Evolutionary conservation across 2,888 invertebrate genomes (phyloP).

Genomic region (Pandemis cinnamomeana): DNA sequence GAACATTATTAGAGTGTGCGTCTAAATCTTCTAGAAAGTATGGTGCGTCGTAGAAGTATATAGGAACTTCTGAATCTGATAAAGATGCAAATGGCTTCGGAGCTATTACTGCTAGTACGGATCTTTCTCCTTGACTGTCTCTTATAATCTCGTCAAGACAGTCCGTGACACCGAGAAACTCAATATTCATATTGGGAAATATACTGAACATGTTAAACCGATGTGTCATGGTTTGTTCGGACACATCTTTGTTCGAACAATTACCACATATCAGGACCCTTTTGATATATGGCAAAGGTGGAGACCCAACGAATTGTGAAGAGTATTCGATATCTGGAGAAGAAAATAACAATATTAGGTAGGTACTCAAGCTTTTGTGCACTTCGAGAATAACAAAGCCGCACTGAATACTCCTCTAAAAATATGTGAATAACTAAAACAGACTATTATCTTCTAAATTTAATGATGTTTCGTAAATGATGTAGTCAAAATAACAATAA

Average conservation of each 20-base stretch:
- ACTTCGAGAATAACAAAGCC: too few species aligned
- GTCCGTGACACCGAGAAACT: neutral
- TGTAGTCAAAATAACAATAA: neutral
- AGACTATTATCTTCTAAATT: too few species aligned
- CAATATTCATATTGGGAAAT: conserved; percentile 20
- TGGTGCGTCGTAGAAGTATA: conserved; percentile 20
- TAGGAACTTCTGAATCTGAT: conserved; percentile 7
- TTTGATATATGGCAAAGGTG: neutral
- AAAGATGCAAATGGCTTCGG: conserved; percentile 2
- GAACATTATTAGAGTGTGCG: conserved; percentile 7
- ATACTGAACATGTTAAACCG: neutral
- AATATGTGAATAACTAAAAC: too few species aligned
- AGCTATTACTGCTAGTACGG: conserved; percentile 24
- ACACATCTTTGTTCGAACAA: neutral
- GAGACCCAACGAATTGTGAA: neutral
- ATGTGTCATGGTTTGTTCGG: neutral
- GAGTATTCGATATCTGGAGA: neutral
- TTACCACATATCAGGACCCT: conserved; percentile 17
- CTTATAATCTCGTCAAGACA: neutral
- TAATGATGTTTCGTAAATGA: too few species aligned
- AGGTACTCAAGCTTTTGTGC: neutral
- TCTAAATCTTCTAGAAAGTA: neutral
- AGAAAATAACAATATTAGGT: neutral
- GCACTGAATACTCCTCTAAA: too few species aligned
- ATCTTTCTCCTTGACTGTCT: neutral